These are phyloP conservation scores for Caenorhabditis sp. DNA, from an alignment of 2,888 invertebrate species.

Conservation along the genomic window DNA sequence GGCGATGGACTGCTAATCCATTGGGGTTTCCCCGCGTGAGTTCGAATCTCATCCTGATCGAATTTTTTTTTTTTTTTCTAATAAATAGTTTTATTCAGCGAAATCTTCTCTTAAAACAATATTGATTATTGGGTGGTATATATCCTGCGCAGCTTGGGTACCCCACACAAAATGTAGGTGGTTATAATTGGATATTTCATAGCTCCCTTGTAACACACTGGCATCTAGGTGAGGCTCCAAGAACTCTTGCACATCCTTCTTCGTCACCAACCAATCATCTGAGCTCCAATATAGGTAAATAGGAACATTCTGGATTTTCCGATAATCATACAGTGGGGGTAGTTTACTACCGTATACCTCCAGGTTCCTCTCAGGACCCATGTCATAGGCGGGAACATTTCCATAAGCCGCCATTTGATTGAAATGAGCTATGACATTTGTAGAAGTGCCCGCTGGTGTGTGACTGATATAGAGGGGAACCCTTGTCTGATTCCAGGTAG, in stretches of 20 bases:
- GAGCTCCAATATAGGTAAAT: constrained; percentile 58
- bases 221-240: constrained; percentile 34
- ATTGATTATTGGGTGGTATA: constrained; percentile 48
- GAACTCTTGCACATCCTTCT: constrained; percentile 27
- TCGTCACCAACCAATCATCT: constrained; percentile 53
- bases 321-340: constrained; percentile 50
- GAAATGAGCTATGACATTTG: constrained; percentile 73
- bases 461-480: constrained; percentile 72
- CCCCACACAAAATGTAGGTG: constrained; percentile 63
- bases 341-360: constrained; percentile 40
- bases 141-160: constrained; percentile 42
- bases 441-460: constrained; percentile 73
- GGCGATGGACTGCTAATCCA: constrained; percentile 71
- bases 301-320: constrained; percentile 37
- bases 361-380: constrained; percentile 44
- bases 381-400: constrained; percentile 40
- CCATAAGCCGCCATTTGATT: constrained; percentile 68
- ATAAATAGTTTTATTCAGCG: background rate
- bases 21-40: constrained; percentile 67
- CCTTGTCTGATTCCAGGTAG: constrained; percentile 67
- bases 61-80: constrained; percentile 1
- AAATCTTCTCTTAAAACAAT: background rate
- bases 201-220: constrained; percentile 33
- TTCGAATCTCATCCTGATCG: constrained; percentile 58
- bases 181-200: constrained; percentile 34